Base-by-base conservation (phyloP, 2,113 vertebrate genomes). In the Pardalotus punctatus region DNA sequence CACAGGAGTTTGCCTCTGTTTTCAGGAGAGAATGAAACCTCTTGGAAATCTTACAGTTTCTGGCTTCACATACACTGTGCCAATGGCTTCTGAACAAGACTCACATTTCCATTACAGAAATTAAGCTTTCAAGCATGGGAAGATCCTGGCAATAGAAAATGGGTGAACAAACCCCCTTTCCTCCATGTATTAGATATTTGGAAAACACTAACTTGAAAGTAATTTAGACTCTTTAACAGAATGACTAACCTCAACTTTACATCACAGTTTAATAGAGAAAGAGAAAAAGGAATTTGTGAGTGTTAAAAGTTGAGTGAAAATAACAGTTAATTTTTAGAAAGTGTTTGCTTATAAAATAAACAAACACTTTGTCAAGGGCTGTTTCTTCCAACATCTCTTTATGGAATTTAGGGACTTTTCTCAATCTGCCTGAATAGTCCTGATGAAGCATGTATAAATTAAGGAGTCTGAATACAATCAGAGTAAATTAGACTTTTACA, bases 41-140 rank as follows among this genome's bases (percentile, higher is more conserved):
- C 73, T 56, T 58, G 67, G 76, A 95, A 96, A 73, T 60, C 33
- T 76, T 50, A 91, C 57, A 42, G 67, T 79, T 95, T 95, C 88
- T 90, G 14, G 35, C 82, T 94, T 90, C 47, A 69, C 38, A 62
- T 36, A 79, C 5, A 17, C 18, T 38, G 21, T 93, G 79, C 38
- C 62, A 89, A 45, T n/a, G 43, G 36, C 35, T 95, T 92, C 31
- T 80, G 42, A 92, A 62, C 12, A 82, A 82, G 78, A 54, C 6
- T 81, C 24, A 8, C 5, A 54, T 77, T 88, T 87, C 62, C 31
- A 38, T 23, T 43, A 81, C 0, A 1, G 48, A 88, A 83, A 88
- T 3, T 9, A 38, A 87, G 6, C 28, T 93, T 81, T 79, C 67
- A 85, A 76, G 40, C 25, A 62, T 23, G 20, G 45, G 45, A 91